Percentiles rank a stretch among this genome's conserved stretches.
Evolutionary conservation across 2,797 vertebrate species (phyloP).

Genomic region (Eulemur mongoz): DNA sequence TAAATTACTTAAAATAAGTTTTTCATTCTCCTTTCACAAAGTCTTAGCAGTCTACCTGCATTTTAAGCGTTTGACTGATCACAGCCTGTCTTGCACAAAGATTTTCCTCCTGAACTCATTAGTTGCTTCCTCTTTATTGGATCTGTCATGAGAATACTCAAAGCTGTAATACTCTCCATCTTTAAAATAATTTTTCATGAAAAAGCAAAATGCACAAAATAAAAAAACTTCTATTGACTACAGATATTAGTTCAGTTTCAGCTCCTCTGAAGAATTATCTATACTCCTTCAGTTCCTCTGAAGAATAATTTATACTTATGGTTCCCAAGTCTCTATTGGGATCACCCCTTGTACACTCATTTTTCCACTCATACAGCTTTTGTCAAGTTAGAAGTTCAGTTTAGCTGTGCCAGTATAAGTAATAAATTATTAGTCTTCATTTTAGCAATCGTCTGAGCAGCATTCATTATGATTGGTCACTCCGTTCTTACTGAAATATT

Average conservation of each 20-base stretch:
- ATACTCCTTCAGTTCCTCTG: background rate
- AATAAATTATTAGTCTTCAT: background rate
- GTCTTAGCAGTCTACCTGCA: background rate
- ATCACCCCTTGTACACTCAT: background rate
- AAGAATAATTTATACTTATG: background rate
- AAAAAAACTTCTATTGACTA: background rate
- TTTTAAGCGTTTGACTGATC: conserved; percentile 3
- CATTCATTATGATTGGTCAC: background rate
- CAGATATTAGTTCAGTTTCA: background rate
- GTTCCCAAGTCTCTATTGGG: background rate
- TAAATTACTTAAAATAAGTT: conserved; percentile 6
- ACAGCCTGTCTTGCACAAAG: background rate
- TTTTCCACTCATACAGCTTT: background rate
- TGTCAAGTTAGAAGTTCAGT: conserved; percentile 22
- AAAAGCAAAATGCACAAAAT: background rate
- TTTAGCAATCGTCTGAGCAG: background rate
- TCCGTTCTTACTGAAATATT: background rate
- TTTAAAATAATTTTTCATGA: background rate
- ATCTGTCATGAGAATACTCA: background rate
- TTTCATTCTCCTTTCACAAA: background rate
- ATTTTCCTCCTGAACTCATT: background rate
- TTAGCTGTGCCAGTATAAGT: background rate
- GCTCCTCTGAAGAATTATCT: background rate
- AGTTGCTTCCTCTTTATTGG: background rate
- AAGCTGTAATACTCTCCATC: background rate